Conservation (phyloP, 1,140 invertebrate species). For the Ips nitidus region DNA sequence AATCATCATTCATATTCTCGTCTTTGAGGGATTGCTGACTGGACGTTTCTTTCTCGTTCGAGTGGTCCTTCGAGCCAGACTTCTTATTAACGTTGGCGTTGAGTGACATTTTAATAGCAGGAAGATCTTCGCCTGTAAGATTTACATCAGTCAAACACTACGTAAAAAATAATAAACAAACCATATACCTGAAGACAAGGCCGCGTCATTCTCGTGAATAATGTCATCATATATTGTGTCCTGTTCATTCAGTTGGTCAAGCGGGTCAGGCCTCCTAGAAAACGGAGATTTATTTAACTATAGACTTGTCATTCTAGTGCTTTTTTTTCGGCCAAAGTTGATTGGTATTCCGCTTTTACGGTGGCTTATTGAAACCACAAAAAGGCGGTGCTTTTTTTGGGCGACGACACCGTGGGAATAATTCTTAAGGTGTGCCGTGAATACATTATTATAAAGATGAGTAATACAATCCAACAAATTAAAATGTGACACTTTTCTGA, state of each 20-base stretch:
- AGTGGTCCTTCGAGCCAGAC: slow-evolving; percentile 11
- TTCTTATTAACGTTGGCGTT: slow-evolving; percentile 32
- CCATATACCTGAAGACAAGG: slow-evolving; percentile 22
- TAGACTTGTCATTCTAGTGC: neutral
- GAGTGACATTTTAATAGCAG: slow-evolving; percentile 28
- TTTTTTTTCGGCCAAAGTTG: neutral
- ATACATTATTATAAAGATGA: too few species aligned
- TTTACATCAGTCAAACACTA: neutral
- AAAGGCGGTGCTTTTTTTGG: neutral
- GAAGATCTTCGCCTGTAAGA: slow-evolving; percentile 23
- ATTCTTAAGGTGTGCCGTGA: too few species aligned
- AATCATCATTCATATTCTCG: slow-evolving; percentile 26
- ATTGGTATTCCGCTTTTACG: neutral
- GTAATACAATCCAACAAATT: too few species aligned
- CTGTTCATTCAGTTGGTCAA: slow-evolving; percentile 33
- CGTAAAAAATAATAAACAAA: too few species aligned
- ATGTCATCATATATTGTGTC: slow-evolving; percentile 65
- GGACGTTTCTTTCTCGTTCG: neutral
- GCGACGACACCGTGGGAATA: neutral
- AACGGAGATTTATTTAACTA: slow-evolving; percentile 2
- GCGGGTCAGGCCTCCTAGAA: slow-evolving; percentile 30
- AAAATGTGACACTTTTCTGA: too few species aligned
- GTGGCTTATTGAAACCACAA: neutral
- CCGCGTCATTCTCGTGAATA: slow-evolving; percentile 53
- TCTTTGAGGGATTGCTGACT: slow-evolving; percentile 11